Evolutionary conservation across 2,113 vertebrate species (phyloP).

Genomic region (Prunella himalayana): DNA sequence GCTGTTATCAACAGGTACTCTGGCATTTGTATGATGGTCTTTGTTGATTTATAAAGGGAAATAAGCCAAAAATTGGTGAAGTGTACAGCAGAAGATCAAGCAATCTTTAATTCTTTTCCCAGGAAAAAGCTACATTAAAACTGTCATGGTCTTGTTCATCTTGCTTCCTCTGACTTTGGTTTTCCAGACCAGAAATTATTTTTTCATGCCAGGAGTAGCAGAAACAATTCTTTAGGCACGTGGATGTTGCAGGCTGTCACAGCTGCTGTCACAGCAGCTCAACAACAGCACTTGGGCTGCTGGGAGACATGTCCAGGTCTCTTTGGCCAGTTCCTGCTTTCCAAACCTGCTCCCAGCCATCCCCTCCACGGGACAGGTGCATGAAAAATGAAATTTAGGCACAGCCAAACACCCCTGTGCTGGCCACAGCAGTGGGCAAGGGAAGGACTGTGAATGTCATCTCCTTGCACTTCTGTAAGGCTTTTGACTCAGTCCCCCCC

Average conservation of each 20-base stretch:
- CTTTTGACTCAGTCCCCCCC: not conserved
- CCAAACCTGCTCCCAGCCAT: not conserved
- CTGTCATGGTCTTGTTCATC: slow-evolving; percentile 39
- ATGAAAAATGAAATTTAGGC: not conserved
- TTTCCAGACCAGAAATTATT: slow-evolving; percentile 69
- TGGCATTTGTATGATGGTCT: not conserved
- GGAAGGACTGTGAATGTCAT: no score
- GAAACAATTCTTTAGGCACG: not conserved
- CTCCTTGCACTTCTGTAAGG: not conserved
- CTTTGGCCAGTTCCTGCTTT: not conserved
- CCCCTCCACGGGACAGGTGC: not conserved
- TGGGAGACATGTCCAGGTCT: not conserved
- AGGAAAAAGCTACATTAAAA: not conserved
- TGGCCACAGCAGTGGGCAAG: not conserved
- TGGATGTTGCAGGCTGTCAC: not conserved
- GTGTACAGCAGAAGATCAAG: not conserved
- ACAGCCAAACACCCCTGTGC: not conserved
- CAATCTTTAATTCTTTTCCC: not conserved
- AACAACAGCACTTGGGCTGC: not conserved
- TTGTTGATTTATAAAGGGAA: not conserved
- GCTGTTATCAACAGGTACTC: not conserved
- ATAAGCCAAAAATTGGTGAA: not conserved
- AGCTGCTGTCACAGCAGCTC: not conserved
- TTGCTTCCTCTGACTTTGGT: slow-evolving; percentile 47
- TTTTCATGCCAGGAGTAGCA: slow-evolving; percentile 62